Evolutionary conservation across 2,113 vertebrate genomes (phyloP), one percentile per base, ranked within the genome.

Genomic region (Daubentonia madagascariensis): DNA sequence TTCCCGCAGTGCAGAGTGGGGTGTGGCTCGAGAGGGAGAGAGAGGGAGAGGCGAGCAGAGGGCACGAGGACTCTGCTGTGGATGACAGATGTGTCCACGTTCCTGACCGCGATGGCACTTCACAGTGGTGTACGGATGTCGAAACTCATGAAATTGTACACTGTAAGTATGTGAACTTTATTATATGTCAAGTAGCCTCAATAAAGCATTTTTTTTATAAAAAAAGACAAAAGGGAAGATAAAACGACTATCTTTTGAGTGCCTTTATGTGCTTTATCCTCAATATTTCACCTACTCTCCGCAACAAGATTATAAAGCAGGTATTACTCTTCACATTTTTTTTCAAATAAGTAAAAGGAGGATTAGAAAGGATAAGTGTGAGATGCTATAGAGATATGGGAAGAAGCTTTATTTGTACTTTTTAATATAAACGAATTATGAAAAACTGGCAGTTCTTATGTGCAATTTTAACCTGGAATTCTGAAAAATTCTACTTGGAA

Each of bases 281-380:
- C 14, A 43, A 3, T 13, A 8, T 54, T 12, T 32, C n/a, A 43
- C n/a, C 59, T 67, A 32, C 2, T 20, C 14, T 6, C 11, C 10
- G 28, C 3, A 8, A 54, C 2, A 3, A 54, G 52, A 40, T 59
- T 35, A 25, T 16, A 16, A 18, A 75, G 32, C 14, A 45, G 16
- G 4, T 4, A 4, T 28, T 4, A 20, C 14, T 43, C 5, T 17
- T 30, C 9, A 10, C 0, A 5, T 16, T 73, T 72, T 50, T 25
- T 32, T n/a, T 16, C 70, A 73, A 70, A 18, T 18, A 63, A 43
- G 13, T 25, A 52, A n/a, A 52, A 7, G 14, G 11, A 75, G 1
- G 45, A 22, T 28, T 16, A 12, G 67, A 43, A 43, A 43, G 3
- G 1, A 68, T 12, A 50, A 61, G 8, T 18, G 32, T 48, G 32